These are phyloP conservation scores for Tribolium castaneum DNA, from an alignment of 1,140 invertebrate genomes.

Conservation along the genomic window DNA sequence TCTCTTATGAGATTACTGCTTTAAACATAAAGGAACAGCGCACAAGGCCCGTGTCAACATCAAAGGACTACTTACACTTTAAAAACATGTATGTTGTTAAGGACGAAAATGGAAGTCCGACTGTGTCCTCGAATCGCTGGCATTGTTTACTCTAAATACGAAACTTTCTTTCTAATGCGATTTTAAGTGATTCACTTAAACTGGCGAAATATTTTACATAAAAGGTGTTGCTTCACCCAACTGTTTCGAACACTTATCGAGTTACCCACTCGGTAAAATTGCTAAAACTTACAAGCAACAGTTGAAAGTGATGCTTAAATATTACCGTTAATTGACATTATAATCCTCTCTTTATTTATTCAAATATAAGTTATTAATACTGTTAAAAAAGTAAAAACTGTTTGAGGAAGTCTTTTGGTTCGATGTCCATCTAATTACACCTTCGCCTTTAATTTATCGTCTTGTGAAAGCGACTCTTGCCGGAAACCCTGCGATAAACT, in stretches of 20 bases:
- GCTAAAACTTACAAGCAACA: too few relatives aligned
- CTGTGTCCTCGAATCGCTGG: not conserved
- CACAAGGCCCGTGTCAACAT: not conserved
- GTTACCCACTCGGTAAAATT: not conserved
- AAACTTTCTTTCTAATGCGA: not conserved
- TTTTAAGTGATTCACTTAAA: not conserved
- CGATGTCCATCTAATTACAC: too few relatives aligned
- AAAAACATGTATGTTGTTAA: conserved; percentile 12
- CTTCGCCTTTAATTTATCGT: too few relatives aligned
- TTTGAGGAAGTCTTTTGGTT: too few relatives aligned
- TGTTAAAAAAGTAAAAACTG: too few relatives aligned
- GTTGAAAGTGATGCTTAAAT: too few relatives aligned
- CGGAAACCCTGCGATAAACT: not conserved
- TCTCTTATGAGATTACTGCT: conserved; percentile 22
- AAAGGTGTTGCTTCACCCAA: not conserved
- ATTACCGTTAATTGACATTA: too few relatives aligned
- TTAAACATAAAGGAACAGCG: conserved; percentile 9
- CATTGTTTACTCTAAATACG: not conserved
- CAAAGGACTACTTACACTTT: conserved; percentile 4
- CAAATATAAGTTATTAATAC: too few relatives aligned
- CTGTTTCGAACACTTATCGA: not conserved
- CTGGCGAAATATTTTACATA: not conserved
- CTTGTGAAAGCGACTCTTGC: not conserved
- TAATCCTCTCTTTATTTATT: too few relatives aligned
- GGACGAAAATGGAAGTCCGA: not conserved